Base-by-base conservation (phyloP, 2,797 vertebrate genomes). In the Lagocephalus sceleratus region DNA sequence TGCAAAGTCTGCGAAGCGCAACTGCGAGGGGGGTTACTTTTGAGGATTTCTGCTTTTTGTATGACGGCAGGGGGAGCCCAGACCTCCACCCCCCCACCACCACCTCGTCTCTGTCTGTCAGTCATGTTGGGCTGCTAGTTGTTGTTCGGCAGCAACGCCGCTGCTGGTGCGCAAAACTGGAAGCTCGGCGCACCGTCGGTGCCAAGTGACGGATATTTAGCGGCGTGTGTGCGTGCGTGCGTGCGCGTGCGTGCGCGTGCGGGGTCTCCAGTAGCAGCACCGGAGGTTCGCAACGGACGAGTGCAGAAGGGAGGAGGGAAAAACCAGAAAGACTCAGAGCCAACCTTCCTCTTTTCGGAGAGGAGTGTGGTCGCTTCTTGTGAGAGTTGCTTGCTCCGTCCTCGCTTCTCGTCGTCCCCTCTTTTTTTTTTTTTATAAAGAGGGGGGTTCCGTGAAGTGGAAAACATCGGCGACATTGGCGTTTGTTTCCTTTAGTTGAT, bases 131-230 rank as follows among this genome's bases (percentile, higher is more conserved):
- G 71, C 61, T 59, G 78, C 68, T 71, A 68, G 76, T 84, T 86
- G 84, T 84, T 84, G 84, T 82, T 84, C 69, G 7, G 75, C 23
- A 60, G 71, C 75, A 50, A 63, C 63, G 60, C 23, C 61, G 42
- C 42, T 7, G 17, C 74, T 70, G 79, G 81, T 84, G 79, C 78
- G 73, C 76, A 78, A 78, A 82, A 35, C 32, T 35, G 32, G 32
- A 63, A 78, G 78, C 78, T 78, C 81, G 71, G 81, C 55, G n/a
- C 15, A 5, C 38, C 23, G 61, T 66, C 75, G 43, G 60, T 26
- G 71, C 77, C 63, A 52, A 77, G 65, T 63, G 77, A 63, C 79
- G 79, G 84, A 75, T 65, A 66, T 41, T 66, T 35, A 68, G 81
- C 76, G 76, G 71, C 79, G 76, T 48, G 76, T 42, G 73, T 23